Evolutionary conservation across 1,140 invertebrate species (phyloP).

Genomic region (Melanaphis sacchari): DNA sequence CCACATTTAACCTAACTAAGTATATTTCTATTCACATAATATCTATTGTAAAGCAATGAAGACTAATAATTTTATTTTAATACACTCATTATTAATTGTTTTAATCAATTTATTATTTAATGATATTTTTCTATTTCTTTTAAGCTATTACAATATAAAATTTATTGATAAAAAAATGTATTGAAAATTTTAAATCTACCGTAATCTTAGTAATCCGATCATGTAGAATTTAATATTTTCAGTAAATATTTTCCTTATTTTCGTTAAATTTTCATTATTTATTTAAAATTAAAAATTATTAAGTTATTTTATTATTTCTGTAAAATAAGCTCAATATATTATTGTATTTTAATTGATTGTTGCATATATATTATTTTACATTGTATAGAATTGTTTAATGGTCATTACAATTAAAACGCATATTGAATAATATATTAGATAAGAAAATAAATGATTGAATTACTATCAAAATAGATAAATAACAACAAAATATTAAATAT

Average conservation of each 20-base stretch:
- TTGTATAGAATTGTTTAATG: background rate
- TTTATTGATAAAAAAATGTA: background rate
- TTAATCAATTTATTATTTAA: background rate
- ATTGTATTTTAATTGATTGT: background rate
- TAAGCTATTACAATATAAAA: background rate
- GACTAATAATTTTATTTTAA: background rate
- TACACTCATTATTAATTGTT: background rate
- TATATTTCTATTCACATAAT: background rate
- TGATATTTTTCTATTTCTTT: background rate
- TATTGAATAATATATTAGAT: background rate
- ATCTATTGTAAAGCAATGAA: conserved; percentile 36
- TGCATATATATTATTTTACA: background rate
- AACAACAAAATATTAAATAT: background rate
- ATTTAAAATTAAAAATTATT: background rate
- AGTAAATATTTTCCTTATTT: background rate
- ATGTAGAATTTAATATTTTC: background rate
- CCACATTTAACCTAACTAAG: background rate
- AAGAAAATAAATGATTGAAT: background rate
- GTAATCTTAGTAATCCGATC: background rate
- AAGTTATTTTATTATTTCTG: background rate
- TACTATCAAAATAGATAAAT: background rate
- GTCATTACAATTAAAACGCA: background rate
- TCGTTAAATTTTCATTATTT: background rate
- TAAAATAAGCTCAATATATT: background rate
- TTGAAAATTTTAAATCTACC: background rate